A percentile compares a stretch with the other conserved stretches of the same genome.
Evolutionary conservation across 2,888 invertebrate species (phyloP).

Genomic region (Hirtodrosophila alboralis): DNA sequence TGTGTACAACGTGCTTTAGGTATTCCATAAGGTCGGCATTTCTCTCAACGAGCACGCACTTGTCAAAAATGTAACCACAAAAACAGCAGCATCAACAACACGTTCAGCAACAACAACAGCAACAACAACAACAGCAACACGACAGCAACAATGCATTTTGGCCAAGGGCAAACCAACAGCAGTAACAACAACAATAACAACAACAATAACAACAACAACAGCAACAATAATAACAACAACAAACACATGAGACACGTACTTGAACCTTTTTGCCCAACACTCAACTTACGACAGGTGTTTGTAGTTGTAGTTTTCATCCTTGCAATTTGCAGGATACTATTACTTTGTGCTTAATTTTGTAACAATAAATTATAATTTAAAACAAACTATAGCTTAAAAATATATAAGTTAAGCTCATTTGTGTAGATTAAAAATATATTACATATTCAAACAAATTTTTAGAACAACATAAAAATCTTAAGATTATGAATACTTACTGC

Average conservation of each 20-base stretch:
- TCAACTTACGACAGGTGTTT: conserved; percentile 70
- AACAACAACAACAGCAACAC: conserved; percentile 18
- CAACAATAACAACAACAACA: conserved; percentile 33
- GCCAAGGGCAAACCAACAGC: conserved; percentile 54
- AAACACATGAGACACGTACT: conserved; percentile 66
- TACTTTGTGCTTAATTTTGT: conserved; percentile 3
- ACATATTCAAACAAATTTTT: no score
- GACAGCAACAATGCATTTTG: conserved; percentile 52
- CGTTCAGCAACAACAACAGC: conserved; percentile 27
- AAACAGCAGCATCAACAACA: conserved; percentile 52
- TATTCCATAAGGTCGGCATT: conserved; percentile 36
- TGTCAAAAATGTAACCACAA: conserved; percentile 72
- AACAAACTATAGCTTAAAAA: no score
- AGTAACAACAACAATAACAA: conserved; percentile 29
- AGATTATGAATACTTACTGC: no score
- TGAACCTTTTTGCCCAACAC: conserved; percentile 70
- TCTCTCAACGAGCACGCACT: conserved; percentile 49
- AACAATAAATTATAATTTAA: not conserved
- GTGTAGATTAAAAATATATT: no score
- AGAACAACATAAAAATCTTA: no score
- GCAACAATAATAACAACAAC: conserved; percentile 23
- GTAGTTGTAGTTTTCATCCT: conserved; percentile 42
- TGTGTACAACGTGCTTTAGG: conserved; percentile 17
- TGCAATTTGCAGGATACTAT: conserved; percentile 8
- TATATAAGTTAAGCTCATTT: no score